Base-by-base conservation (phyloP, 2,888 invertebrate genomes). In the Platycnemis pennipes region DNA sequence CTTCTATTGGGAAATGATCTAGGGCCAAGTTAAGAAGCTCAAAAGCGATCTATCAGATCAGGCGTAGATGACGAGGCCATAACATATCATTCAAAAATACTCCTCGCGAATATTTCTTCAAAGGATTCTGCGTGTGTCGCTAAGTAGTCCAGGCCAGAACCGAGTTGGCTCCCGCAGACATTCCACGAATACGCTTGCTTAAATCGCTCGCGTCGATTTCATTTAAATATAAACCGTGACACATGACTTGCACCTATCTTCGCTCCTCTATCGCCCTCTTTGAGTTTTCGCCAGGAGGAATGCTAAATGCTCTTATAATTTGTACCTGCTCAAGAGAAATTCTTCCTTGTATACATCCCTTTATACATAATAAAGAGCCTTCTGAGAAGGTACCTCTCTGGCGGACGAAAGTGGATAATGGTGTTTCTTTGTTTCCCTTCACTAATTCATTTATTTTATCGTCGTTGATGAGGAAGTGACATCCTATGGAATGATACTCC, bases 181-280 rank as follows among this genome's bases (percentile, higher is more conserved):
- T 87, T 87, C 87, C 45, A n/a, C 16, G 45, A 45, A 87, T 87
- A 87, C 2, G 87, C 46, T 37, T n/a, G n/a, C 44, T 44, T 87
- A 46, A 87, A 87, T 87, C 45, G 44, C 26, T 44, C 46, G 87
- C 46, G 44, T 87, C 87, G 46, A 45, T 87, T 87, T 46, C 8
- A 44, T 87, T 87, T 87, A 87, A 87, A 87, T 87, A 87, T 87
- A 87, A 87, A 45, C 46, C n/a, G 26, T n/a, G 13, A 87, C 45
- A 46, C 46, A 87, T 87, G 45, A 87, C 87, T 22, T 87, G 45
- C n/a, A n/a, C 46, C 46, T 77, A 77, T 77, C 77, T 37, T 77
- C 77, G 13, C 77, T 37, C 77, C 26, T 13, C 77, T 77, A 37
- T 37, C 37, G 31, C 13, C 63, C 13, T 37, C 16, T 37, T 37